Percentiles rank a stretch among this genome's conserved stretches.
Conservation (phyloP, 2,797 vertebrate species). For the Siniperca scherzeri region DNA sequence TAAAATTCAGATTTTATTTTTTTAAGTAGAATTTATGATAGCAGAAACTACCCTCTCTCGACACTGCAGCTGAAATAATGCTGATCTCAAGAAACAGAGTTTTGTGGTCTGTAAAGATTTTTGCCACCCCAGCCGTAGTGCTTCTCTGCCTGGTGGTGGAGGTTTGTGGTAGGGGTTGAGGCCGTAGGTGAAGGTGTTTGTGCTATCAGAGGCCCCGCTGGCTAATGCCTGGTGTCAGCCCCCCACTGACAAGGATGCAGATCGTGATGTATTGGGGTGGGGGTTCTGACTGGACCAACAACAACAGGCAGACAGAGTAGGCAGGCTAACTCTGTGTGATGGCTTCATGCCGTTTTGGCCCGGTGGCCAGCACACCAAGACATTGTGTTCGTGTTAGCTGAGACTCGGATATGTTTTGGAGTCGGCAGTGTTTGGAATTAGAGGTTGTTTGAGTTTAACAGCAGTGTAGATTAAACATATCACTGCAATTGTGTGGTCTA, state of each 20-base stretch:
- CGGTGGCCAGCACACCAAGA: constrained; percentile 68
- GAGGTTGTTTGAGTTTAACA: constrained; percentile 38
- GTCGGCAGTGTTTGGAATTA: constrained; percentile 42
- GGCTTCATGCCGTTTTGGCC: constrained; percentile 82
- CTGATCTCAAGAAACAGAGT: constrained; percentile 21
- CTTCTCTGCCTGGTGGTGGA: constrained; percentile 37
- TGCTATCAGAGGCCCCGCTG: constrained; percentile 70
- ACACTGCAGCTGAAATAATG: constrained; percentile 17
- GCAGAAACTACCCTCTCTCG: neutral
- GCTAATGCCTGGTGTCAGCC: constrained; percentile 85
- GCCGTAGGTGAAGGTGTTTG: constrained; percentile 73
- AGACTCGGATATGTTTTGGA: constrained; percentile 43
- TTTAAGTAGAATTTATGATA: neutral
- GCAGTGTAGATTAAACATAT: neutral
- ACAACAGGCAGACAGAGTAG: constrained; percentile 58
- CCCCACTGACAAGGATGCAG: constrained; percentile 77
- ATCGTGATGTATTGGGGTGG: constrained; percentile 77
- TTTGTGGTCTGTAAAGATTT: constrained; percentile 21
- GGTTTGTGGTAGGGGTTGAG: constrained; percentile 47
- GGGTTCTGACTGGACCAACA: constrained; percentile 78
- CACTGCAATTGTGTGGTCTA: neutral
- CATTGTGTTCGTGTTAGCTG: constrained; percentile 62
- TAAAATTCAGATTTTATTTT: neutral
- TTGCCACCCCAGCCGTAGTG: neutral
- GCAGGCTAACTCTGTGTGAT: constrained; percentile 84